Evolutionary conservation across 2,888 invertebrate genomes (phyloP), one percentile per base, ranked within the genome.

Genomic region (Nomada hirtipes): DNA sequence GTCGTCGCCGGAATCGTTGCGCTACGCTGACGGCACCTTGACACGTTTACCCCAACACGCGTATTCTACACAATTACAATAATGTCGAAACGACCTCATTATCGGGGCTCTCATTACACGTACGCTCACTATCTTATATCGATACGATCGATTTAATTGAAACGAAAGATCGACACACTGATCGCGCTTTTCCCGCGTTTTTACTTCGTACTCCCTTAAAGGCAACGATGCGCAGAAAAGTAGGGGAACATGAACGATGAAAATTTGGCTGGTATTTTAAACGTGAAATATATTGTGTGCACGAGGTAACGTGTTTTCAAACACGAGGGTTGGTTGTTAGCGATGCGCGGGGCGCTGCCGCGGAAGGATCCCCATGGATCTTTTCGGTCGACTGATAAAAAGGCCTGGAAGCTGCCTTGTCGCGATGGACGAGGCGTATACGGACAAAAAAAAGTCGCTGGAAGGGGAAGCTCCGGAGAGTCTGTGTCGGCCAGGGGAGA

Each of bases 311-410:
- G 69, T 67, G 84, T 83, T 73, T 36, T 59, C 70, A 59, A 67
- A 76, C 74, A 72, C 70, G 79, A 79, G 82, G 83, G 83, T 82
- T 78, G 83, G 74, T 77, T 74, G 42, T 47, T 67, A 78, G 52
- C 36, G 65, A 72, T 70, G 63, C 79, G 79, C 76, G 79, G 77
- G 82, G 84, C 71, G 84, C 80, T 82, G 80, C 78, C 59, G 74
- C 69, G 84, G 83, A 86, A 88, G 84, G 86, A 90, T 89, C 87
- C 86, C 87, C 84, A 86, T 88, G 87, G 89, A 89, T 87, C 88
- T 91, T 91, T 90, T 91, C 85, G 90, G 88, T 88, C 85, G 88
- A 88, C 89, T 89, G 91, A 91, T 91, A 91, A 91, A 91, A 91
- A 91, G 87, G 87, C 86, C 87, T 85, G 88, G 87, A 89, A 88